Conservation (phyloP, 2,888 invertebrate species). For the Leptopilina syphax region DNA sequence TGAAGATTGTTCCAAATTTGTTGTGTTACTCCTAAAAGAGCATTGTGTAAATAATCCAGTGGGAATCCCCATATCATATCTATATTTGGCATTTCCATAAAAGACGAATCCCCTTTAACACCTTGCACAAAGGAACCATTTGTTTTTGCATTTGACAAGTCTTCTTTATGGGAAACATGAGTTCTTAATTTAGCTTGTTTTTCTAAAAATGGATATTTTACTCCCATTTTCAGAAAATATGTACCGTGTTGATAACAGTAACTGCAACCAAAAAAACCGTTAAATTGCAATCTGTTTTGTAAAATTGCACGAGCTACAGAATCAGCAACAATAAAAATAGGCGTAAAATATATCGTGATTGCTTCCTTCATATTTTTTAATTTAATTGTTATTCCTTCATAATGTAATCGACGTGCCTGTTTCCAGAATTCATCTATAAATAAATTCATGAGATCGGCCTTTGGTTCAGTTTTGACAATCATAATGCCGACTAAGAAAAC, state of each 20-base stretch:
- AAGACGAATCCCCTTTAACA: slow-evolving; percentile 24
- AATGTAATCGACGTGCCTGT: slow-evolving; percentile 22
- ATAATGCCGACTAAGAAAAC: slow-evolving; percentile 44
- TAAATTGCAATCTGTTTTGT: slow-evolving; percentile 45
- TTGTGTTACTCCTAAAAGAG: slow-evolving; percentile 25
- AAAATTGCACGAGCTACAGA: slow-evolving; percentile 41
- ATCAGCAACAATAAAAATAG: slow-evolving; percentile 29
- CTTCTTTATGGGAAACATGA: slow-evolving; percentile 29
- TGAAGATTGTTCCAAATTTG: slow-evolving; percentile 28
- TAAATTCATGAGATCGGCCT: slow-evolving; percentile 45
- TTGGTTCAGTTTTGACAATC: slow-evolving; percentile 45
- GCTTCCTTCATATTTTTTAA: neutral
- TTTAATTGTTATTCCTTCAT: slow-evolving; percentile 1
- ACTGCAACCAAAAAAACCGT: slow-evolving; percentile 43
- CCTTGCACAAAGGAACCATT: too few relatives aligned
- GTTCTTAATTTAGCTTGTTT: slow-evolving; percentile 16
- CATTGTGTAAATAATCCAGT: slow-evolving; percentile 45
- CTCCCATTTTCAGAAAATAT: slow-evolving; percentile 1
- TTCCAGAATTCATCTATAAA: slow-evolving; percentile 38
- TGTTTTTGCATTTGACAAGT: slow-evolving; percentile 13
- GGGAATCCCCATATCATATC: slow-evolving; percentile 45
- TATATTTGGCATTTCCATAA: slow-evolving; percentile 35
- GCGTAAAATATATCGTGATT: neutral
- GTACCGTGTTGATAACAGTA: slow-evolving; percentile 41
- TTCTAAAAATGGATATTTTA: slow-evolving; percentile 20